phyloP scores from a whole-genome alignment of 23 tunicate genomes.

The Aplidium turbinatum region DNA sequence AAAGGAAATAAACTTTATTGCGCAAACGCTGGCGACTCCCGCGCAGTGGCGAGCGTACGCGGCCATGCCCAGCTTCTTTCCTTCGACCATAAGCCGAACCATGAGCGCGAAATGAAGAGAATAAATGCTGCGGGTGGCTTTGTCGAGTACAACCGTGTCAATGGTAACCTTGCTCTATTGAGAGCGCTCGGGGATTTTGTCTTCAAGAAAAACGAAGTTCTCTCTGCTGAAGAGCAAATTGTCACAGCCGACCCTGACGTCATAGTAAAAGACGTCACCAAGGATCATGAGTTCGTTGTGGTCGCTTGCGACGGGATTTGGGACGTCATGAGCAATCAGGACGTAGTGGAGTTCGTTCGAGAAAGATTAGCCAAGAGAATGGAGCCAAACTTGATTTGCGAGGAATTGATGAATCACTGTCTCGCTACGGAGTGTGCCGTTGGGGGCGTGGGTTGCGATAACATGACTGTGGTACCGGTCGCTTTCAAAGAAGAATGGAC shows the following conservation, averaged over 20 bases:
- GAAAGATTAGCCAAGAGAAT: slow-evolving; percentile 64
- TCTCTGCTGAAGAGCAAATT: slow-evolving; percentile 80
- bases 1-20: slow-evolving; percentile 91
- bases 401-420: slow-evolving; percentile 79
- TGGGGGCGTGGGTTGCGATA: slow-evolving; percentile 90
- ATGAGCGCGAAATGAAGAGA: slow-evolving; percentile 80
- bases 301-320: slow-evolving; percentile 96
- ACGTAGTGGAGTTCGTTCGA: slow-evolving; percentile 92
- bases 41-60: slow-evolving; percentile 93
- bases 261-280: slow-evolving; percentile 75
- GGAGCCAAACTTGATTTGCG: slow-evolving; percentile 95
- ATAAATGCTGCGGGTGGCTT: slow-evolving; percentile 98
- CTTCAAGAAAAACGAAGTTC: slow-evolving; percentile 73
- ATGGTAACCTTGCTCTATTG: slow-evolving; percentile 92
- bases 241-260: slow-evolving; percentile 97
- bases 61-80: slow-evolving; percentile 95
- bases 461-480: slow-evolving; percentile 86
- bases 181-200: slow-evolving; percentile 92
- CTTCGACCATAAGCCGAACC: slow-evolving; percentile 97
- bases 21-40: slow-evolving; percentile 95
- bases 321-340: slow-evolving; percentile 90
- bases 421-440: slow-evolving; percentile 77
- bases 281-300: slow-evolving; percentile 94
- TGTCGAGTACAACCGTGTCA: slow-evolving; percentile 87
- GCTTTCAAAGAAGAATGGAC: slow-evolving; percentile 74